A percentile compares a stretch with the other conserved stretches of the same genome.
These are phyloP conservation scores for Latheticus oryzae DNA, from an alignment of 2,888 invertebrate species.

Conservation along the genomic window DNA sequence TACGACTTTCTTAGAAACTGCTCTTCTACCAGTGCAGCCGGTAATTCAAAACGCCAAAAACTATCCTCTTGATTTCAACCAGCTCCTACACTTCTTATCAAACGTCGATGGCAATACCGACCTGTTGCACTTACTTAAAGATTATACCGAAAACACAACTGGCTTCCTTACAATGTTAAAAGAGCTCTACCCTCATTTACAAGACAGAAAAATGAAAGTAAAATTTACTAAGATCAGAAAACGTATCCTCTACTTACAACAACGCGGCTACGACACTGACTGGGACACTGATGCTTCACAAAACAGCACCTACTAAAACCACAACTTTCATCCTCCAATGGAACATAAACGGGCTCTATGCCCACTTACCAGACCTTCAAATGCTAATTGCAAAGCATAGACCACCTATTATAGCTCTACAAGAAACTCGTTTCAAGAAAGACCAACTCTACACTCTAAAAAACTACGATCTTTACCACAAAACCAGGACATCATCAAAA, in stretches of 20 bases:
- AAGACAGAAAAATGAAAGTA: constrained; percentile 18
- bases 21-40: no score
- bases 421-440: constrained; percentile 33
- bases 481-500: constrained; percentile 6
- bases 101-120: constrained; percentile 21
- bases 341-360: constrained; percentile 34
- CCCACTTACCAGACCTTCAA: constrained; percentile 20
- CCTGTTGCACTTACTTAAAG: constrained; percentile 12
- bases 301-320: constrained; percentile 2
- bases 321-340: constrained; percentile 25
- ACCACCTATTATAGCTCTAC: constrained; percentile 26
- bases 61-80: constrained; percentile 2
- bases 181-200: constrained; percentile 9
- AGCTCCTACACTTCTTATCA: constrained; percentile 19
- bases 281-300: neutral
- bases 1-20: no score
- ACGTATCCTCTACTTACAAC: no score
- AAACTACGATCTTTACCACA: constrained; percentile 12
- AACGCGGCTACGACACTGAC: constrained; percentile 12
- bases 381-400: constrained; percentile 11
- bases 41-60: no score
- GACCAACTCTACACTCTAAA: constrained; percentile 8
- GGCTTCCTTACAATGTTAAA: constrained; percentile 8
- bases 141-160: constrained; percentile 22
- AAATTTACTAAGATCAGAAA: no score